A percentile compares a stretch with the other conserved stretches of the same genome.
phyloP scores from a whole-genome alignment of 1,140 invertebrate species.

The Rhyacophila brunnea region DNA sequence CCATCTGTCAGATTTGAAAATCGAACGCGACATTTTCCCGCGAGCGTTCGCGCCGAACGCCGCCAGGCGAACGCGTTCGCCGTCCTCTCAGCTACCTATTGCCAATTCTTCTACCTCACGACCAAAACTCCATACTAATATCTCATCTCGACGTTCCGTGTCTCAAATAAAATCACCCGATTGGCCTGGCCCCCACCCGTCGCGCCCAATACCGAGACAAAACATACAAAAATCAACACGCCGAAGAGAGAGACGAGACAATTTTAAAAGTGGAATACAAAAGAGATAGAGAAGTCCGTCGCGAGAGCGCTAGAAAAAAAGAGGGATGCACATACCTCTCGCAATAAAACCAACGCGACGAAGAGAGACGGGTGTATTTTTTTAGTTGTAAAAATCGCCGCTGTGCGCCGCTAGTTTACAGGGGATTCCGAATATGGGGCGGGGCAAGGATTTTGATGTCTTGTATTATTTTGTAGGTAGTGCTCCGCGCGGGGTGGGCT shows the following conservation, averaged over 20 bases:
- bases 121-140: constrained; percentile 14
- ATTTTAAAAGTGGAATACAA: constrained; percentile 27
- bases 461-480: not conserved
- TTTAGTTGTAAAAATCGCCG: constrained; percentile 8
- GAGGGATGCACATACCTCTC: not conserved
- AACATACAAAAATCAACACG: not conserved
- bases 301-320: constrained; percentile 14
- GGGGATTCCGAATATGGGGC: constrained; percentile 3
- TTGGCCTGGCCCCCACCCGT: constrained; percentile 20
- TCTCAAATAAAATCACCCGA: constrained; percentile 25
- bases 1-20: no score
- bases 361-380: not conserved
- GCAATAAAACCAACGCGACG: not conserved
- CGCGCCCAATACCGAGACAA: constrained; percentile 12
- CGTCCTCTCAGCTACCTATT: constrained; percentile 1
- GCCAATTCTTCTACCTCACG: constrained; percentile 8
- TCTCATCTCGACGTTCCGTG: constrained; percentile 20
- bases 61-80: no score
- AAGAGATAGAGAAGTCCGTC: constrained; percentile 26
- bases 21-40: not conserved
- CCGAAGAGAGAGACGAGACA: constrained; percentile 1
- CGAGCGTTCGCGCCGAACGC: no score
- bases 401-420: constrained; percentile 12
- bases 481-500: constrained; percentile 9
- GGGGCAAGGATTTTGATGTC: constrained; percentile 9